These are phyloP conservation scores for Leuctra nigra DNA, from an alignment of 2,888 invertebrate species.

Conservation along the genomic window DNA sequence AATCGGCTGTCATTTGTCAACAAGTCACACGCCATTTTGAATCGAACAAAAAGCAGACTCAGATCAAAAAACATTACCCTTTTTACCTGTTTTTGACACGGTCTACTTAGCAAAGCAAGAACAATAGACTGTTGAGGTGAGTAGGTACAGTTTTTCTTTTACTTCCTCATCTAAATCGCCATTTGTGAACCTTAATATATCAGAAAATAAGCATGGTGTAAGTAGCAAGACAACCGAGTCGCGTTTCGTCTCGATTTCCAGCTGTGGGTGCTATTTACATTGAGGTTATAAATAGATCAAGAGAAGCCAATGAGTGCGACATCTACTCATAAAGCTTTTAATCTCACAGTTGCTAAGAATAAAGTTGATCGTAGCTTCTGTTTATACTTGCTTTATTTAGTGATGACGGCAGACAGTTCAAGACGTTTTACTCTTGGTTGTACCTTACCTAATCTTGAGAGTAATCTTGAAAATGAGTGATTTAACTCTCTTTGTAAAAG, in stretches of 20 bases:
- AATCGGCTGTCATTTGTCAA: too few relatives aligned
- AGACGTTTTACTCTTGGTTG: background rate
- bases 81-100: too few relatives aligned
- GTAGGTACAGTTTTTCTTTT: background rate
- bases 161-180: background rate
- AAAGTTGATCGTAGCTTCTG: too few relatives aligned
- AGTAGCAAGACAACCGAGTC: too few relatives aligned
- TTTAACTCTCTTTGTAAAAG: constrained; percentile 29
- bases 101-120: too few relatives aligned
- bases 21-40: too few relatives aligned
- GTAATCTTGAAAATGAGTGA: constrained; percentile 2
- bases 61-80: too few relatives aligned
- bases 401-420: constrained; percentile 2
- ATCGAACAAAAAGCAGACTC: too few relatives aligned
- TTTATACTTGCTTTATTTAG: background rate
- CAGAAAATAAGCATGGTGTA: too few relatives aligned
- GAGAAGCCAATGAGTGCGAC: constrained; percentile 8
- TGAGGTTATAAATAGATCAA: constrained; percentile 13
- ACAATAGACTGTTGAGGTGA: constrained; percentile 5
- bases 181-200: too few relatives aligned
- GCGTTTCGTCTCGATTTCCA: too few relatives aligned
- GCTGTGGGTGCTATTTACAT: background rate
- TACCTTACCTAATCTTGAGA: background rate
- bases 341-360: background rate
- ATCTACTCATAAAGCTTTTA: constrained; percentile 14